A percentile compares a stretch with the other conserved stretches of the same genome.
phyloP scores from a whole-genome alignment of 2,113 vertebrate genomes.

The Dicerorhinus sumatrensis region DNA sequence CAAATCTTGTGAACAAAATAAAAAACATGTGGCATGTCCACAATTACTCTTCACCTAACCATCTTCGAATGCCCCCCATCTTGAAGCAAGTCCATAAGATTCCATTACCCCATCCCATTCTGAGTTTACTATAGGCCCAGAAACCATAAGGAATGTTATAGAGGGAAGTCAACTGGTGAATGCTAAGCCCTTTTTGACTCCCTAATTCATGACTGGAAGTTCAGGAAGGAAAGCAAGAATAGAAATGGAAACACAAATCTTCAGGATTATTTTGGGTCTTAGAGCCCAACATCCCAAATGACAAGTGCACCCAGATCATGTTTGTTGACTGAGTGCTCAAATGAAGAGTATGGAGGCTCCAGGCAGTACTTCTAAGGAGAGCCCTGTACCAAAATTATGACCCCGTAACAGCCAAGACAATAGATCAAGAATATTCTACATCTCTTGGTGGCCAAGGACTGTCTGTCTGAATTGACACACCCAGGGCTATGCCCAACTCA shows the following conservation, averaged over 20 bases:
- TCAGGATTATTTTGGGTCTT: background rate
- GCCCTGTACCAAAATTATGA: background rate
- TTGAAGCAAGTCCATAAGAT: background rate
- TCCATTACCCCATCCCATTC: background rate
- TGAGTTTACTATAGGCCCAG: background rate
- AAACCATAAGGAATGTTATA: background rate
- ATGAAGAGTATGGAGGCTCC: background rate
- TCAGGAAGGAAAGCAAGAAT: background rate
- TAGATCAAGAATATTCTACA: background rate
- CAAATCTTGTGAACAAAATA: background rate
- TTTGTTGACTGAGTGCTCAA: background rate
- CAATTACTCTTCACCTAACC: background rate
- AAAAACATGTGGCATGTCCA: background rate
- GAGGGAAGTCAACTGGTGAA: background rate
- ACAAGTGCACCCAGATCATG: background rate
- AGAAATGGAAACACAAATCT: slow-evolving; percentile 25
- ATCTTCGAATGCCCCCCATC: background rate
- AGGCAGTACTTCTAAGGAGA: background rate
- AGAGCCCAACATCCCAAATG: background rate
- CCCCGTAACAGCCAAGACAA: slow-evolving; percentile 15
- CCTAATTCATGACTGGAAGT: background rate
- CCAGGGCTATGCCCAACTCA: slow-evolving; percentile 61
- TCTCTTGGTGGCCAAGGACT: slow-evolving; percentile 29
- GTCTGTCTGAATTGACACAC: slow-evolving; percentile 51
- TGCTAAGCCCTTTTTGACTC: background rate